phyloP scores from a whole-genome alignment of 2,797 vertebrate genomes.

The Anas capensis region DNA sequence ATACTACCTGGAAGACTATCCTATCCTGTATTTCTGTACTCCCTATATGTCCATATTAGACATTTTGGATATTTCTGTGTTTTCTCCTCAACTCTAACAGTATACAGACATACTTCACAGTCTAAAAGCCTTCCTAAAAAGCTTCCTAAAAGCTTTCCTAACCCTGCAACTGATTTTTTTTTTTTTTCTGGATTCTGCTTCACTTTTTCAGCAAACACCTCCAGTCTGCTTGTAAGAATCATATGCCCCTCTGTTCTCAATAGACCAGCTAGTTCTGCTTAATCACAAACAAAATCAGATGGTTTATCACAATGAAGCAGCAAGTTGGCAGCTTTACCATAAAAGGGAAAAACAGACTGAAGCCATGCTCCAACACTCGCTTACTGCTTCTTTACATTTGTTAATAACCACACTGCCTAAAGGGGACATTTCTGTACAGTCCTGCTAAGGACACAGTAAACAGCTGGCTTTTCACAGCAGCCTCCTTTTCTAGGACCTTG shows the following conservation, averaged over 20 bases:
- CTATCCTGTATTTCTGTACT: background rate
- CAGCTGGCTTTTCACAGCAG: constrained; percentile 32
- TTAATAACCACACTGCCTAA: constrained; percentile 33
- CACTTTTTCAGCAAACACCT: constrained; percentile 21
- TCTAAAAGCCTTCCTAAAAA: background rate
- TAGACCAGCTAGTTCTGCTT: constrained; percentile 66
- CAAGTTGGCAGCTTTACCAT: constrained; percentile 77
- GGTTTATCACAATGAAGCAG: constrained; percentile 69
- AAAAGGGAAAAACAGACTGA: constrained; percentile 78
- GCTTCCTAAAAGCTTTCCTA: background rate
- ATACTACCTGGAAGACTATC: background rate
- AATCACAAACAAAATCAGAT: constrained; percentile 72
- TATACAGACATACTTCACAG: background rate
- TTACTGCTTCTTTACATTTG: constrained; percentile 65
- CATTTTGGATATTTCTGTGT: background rate
- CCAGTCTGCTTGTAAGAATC: background rate
- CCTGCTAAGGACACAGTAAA: constrained; percentile 22
- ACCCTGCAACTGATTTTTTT: background rate
- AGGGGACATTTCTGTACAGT: constrained; percentile 37
- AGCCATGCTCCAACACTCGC: background rate
- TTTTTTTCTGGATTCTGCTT: background rate
- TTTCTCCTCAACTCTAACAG: background rate
- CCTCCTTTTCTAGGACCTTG: constrained; percentile 36
- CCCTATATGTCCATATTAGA: background rate
- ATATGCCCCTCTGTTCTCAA: constrained; percentile 17